Conservation (phyloP, 2,113 vertebrate species). For the Gavialis gangeticus region DNA sequence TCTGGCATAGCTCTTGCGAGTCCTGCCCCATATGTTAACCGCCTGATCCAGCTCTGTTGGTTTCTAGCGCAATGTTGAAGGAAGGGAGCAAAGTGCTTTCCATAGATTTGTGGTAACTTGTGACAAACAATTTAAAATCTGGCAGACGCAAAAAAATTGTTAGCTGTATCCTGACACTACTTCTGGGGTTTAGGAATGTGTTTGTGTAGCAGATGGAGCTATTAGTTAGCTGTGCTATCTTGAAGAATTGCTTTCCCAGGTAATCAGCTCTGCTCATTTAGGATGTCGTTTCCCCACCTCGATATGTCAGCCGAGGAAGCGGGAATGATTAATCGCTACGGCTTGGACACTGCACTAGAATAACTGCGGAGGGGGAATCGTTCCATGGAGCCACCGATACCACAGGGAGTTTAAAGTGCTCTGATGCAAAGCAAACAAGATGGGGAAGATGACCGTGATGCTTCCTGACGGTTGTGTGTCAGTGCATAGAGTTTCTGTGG, state of each 20-base stretch:
- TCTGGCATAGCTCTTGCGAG: neutral
- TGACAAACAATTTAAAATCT: constrained; percentile 54
- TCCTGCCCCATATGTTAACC: neutral
- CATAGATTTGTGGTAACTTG: neutral
- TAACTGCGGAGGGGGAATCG: constrained; percentile 58
- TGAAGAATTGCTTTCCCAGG: constrained; percentile 89
- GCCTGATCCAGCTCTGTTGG: neutral
- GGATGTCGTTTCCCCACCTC: constrained; percentile 82
- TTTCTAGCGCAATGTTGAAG: neutral
- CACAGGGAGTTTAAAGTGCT: constrained; percentile 60
- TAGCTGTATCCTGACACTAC: constrained; percentile 60
- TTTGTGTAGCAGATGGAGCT: constrained; percentile 85
- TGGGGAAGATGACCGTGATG: constrained; percentile 66
- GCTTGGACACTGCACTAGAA: constrained; percentile 74
- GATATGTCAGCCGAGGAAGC: constrained; percentile 78
- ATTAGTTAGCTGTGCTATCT: constrained; percentile 82
- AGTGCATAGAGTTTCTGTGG: constrained; percentile 71
- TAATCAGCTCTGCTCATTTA: constrained; percentile 89
- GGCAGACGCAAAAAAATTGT: constrained; percentile 43
- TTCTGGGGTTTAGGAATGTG: constrained; percentile 75
- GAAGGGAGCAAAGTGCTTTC: neutral
- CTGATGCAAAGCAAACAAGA: constrained; percentile 67
- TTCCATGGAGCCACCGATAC: constrained; percentile 46
- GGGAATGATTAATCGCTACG: constrained; percentile 80
- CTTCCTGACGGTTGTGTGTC: constrained; percentile 61